Evolutionary conservation across 2,888 invertebrate species (phyloP), one percentile per base, ranked within the genome.

Genomic region (Abrostola tripartita): DNA sequence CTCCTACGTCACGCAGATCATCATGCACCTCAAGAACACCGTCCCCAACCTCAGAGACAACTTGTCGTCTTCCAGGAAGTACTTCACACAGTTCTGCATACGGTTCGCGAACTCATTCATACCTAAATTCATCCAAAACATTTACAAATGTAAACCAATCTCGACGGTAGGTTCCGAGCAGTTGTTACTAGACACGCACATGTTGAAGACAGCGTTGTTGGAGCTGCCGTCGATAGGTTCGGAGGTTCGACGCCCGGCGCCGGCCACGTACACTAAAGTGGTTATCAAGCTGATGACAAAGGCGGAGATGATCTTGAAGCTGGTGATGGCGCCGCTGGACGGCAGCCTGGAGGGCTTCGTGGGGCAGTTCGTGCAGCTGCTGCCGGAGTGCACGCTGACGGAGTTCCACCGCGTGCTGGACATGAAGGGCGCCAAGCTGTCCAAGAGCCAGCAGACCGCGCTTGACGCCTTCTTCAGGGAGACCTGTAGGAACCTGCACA

Each of bases 261-360:
- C 99, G 0, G 97, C 98, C 0, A 97, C 98, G 69, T 98, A 97
- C 74, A 96, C 97, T 0, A 97, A 97, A 86, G 97, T 97, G 0
- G 98, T 98, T 0, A 96, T 97, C 0, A 97, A 97, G 92, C 96
- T 99, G 41, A 99, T 99, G 99, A 98, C 98, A 0, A 98, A 98
- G 85, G 99, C 99, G 0, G 99, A 99, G 91, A 99, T 99, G 98
- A 98, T 99, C 44, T 94, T 99, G n/a, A 99, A 99, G 94, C 96
- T 99, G 38, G 98, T 99, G 0, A 99, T 99, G 99, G 97, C 99
- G 0, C 98, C 99, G 0, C 94, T 97, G 14, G 98, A 98, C 75
- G 88, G 88, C 0, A 87, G 89, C 6, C 91, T 96, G 0, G 96
- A 97, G 51, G 96, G 97, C 0, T 97, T 99, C 84, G 97, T 98